Base-by-base conservation (phyloP, 2,888 invertebrate species). In the Scaeva pyrastri region DNA sequence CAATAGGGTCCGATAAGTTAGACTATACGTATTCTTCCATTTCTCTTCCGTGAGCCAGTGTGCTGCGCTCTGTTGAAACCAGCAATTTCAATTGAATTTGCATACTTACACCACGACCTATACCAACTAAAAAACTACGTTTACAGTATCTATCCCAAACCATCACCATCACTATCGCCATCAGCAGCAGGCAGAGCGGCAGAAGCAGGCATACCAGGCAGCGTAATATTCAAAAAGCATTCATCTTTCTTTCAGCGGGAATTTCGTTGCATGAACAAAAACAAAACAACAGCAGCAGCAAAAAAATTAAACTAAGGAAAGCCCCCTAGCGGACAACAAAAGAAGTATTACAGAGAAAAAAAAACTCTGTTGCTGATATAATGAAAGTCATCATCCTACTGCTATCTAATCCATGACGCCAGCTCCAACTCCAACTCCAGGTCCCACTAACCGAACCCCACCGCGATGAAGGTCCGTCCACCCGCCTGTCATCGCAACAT, bases 321-420 rank as follows among this genome's bases (percentile, higher is more conserved):
- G 7, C 50, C 84, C 75, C 39, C 79, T 12, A 68, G 74, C 66
- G 79, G 71, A 71, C 71, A 48, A 71, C 66, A 77, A 82, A 50
- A 68, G 72, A 77, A 73, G 52, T 52, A 39, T 4, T 5, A 31
- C 10, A 31, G 6, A 31, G 1, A 39, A 58, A 52, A 45, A 45
- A 55, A 60, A 50, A 52, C 14, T 41, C 14, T 4, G 71, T 71
- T 79, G 74, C 71, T 79, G 50, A 75, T 66, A 72, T 71, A 79
- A 85, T 72, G 75, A 80, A 85, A 85, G 66, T 60, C 84, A 73
- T 79, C 79, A 72, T 72, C 58, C 84, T 58, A 58, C 8, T 31
- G 58, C 75, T 39, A 70, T 68, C 55, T 52, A 55, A 64, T 55
- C 74, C 74, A 70, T 66, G 72, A 68, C 55, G 58, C 43, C 50